Percentiles rank a stretch among this genome's conserved stretches.
Conservation (phyloP, 1,140 invertebrate genomes). For the Drosophila nebulosa region DNA sequence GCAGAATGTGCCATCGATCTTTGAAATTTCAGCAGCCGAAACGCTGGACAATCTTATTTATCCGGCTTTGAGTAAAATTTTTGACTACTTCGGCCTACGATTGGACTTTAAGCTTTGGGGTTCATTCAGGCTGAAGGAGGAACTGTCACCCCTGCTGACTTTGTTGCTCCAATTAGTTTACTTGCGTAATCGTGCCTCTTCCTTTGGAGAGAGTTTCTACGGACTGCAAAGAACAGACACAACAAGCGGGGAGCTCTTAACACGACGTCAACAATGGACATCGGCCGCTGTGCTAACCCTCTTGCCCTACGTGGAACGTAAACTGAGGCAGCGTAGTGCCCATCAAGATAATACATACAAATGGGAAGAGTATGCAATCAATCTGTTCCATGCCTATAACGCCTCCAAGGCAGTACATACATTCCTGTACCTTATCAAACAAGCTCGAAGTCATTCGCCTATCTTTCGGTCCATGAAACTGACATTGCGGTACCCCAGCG, state of each 20-base stretch:
- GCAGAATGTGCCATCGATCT: constrained; percentile 75
- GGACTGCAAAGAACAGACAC: constrained; percentile 66
- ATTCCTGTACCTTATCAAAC: constrained; percentile 71
- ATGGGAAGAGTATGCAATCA: constrained; percentile 56
- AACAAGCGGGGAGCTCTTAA: constrained; percentile 48
- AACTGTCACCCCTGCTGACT: constrained; percentile 65
- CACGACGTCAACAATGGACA: constrained; percentile 45
- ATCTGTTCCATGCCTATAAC: constrained; percentile 61
- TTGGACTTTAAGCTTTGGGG: constrained; percentile 77
- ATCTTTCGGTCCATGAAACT: constrained; percentile 53
- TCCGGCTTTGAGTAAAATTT: constrained; percentile 74
- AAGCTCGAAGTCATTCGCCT: constrained; percentile 60
- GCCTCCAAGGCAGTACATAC: constrained; percentile 68
- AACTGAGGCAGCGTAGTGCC: constrained; percentile 45
- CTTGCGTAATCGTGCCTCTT: constrained; percentile 65
- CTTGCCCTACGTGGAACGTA: constrained; percentile 64
- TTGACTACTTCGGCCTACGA: constrained; percentile 68
- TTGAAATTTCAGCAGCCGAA: constrained; percentile 75
- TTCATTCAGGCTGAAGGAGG: constrained; percentile 50
- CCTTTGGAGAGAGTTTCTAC: constrained; percentile 77
- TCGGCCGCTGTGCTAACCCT: constrained; percentile 64
- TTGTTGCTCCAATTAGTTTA: constrained; percentile 73
- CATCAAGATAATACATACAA: constrained; percentile 46
- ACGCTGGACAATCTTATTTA: constrained; percentile 76
- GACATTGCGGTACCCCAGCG: constrained; percentile 63